Base-by-base conservation (phyloP, 2,797 vertebrate species). In the Typhlichthys subterraneus region DNA sequence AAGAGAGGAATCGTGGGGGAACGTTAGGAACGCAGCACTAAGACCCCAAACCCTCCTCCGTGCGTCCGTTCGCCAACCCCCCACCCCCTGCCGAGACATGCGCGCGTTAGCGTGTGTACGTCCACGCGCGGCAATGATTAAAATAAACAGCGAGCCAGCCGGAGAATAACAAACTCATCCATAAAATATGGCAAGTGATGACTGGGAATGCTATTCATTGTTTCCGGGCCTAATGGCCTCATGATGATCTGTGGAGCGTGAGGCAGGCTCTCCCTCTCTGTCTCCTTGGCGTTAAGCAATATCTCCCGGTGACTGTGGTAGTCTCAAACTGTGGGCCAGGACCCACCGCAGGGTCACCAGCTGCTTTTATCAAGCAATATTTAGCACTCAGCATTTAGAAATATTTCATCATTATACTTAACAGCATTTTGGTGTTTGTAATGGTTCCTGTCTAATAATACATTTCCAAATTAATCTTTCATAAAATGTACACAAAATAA, bases 141-240 rank as follows among this genome's bases (percentile, higher is more conserved):
- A 57, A 42, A 29, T 51, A 46, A 23, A 52, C 57, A 13, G 17
- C 19, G 13, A 46, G 50, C 31, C 19, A 49, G 50, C 33, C 10
- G 38, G 55, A 13, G 15, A 49, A 59, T 9, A 58, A 67, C 23
- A 17, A 48, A 48, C 54, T 68, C 7, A 51, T 47, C 57, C 51
- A 49, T 1, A 67, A 11, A 70, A 10, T 59, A 64, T 23, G 45
- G 46, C 49, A 72, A 68, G 12, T 23, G 45, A 5, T 13, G 56
- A 61, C 48, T 33, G 13, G 42, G 69, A 53, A 63, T 68, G 55
- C 61, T 15, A 55, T 74, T 53, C 45, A 67, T 63, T 61, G 17
- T 61, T 50, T 50, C 29, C 29, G 57, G 55, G 48, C 67, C 58
- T 66, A 46, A 57, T 59, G 56, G 52, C 53, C 51, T 29, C 23